A percentile compares a stretch with the other conserved stretches of the same genome.
Evolutionary conservation across 2,113 vertebrate species (phyloP).

Genomic region (Atrichornis clamosus): DNA sequence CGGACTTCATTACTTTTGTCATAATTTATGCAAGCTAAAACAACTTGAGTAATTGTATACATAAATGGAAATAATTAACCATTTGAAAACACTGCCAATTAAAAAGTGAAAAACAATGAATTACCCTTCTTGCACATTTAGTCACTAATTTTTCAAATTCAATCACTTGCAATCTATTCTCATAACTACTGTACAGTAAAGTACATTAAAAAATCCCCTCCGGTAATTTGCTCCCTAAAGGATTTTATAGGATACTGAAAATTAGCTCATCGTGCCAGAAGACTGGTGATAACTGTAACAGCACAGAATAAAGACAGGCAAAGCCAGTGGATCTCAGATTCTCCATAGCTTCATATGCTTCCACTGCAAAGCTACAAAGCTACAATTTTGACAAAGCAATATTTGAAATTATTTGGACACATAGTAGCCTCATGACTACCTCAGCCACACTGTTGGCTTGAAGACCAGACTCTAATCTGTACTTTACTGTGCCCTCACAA

Average conservation of each 20-base stretch:
- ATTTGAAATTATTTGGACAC: not conserved
- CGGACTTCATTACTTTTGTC: not conserved
- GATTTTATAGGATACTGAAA: not conserved
- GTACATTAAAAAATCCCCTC: not conserved
- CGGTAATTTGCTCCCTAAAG: not conserved
- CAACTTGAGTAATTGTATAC: not conserved
- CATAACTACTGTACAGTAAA: not conserved
- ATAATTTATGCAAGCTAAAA: not conserved
- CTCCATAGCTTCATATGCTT: not conserved
- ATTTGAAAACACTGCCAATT: not conserved
- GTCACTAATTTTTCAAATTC: not conserved
- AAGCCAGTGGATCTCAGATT: not conserved
- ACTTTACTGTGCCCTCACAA: not conserved
- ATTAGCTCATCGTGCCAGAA: not conserved
- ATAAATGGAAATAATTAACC: not conserved
- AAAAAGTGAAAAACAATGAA: not conserved
- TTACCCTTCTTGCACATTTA: not conserved
- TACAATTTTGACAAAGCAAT: not conserved
- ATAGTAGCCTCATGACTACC: fast-evolving
- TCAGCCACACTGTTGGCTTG: not conserved
- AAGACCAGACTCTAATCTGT: not conserved
- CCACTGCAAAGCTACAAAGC: not conserved
- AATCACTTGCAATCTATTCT: not conserved
- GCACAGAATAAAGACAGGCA: not conserved
- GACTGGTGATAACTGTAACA: not conserved